Base-by-base conservation (phyloP, 35 echinoderm and acorn worm genomes). In the Apostichopus californicus region DNA sequence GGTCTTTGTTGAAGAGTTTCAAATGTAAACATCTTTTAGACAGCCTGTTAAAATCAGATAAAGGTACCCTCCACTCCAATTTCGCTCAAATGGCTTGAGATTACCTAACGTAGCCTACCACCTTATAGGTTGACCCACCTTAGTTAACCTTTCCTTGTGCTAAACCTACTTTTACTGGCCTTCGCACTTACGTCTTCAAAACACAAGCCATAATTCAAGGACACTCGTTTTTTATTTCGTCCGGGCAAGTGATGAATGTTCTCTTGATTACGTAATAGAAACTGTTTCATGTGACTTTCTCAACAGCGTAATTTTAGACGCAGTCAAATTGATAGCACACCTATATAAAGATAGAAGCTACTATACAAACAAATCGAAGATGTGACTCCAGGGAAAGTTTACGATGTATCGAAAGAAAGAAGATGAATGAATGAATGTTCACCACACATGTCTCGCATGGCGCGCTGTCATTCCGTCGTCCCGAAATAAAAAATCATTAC, bases 141-240 rank as follows among this genome's bases (percentile, higher is more conserved):
- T 53, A 83, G 10, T 46, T 83, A 17, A 83, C 80, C 80, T 83
- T 83, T 83, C 80, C 34, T 83, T 83, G 80, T 83, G 80, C 55
- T 56, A 83, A 83, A 83, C 80, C 80, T 83, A 55, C 55, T 55
- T 83, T 56, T 56, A 8, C 80, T 56, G 80, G 24, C 80, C 80
- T 83, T 83, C 80, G 80, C 80, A 25, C 80, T 34, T 83, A 83
- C 80, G 53, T 83, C 53, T 83, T 83, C 34, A 83, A 68, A 83
- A 83, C 80, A 83, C 55, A 17, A 83, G 80, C 34, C 64, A 56
- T 83, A 83, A 83, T 83, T 83, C 80, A 83, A 83, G 80, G 80
- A 46, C n/a, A n/a, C 17, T 18, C 25, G 12, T 55, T 53, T 83
- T 83, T 83, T 83, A 83, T 83, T 56, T 46, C 80, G 80, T 83